Percentiles rank a stretch among this genome's conserved stretches.
phyloP scores from a whole-genome alignment of 2,797 vertebrate genomes.

The Stomatorhinus walkeri region DNA sequence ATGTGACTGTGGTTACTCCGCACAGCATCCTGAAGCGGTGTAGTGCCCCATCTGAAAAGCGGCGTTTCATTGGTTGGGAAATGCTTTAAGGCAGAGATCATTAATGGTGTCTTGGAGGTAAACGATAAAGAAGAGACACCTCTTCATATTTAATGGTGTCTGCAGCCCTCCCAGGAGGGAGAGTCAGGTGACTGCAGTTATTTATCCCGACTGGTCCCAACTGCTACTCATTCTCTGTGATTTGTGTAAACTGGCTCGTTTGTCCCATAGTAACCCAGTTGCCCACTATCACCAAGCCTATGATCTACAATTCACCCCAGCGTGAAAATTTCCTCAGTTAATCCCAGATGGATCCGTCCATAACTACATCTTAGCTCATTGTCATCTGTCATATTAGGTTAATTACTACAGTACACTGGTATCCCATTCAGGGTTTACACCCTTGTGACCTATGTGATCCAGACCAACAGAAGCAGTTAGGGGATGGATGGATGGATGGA shows the following conservation, averaged over 20 bases:
- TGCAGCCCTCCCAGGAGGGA: background rate
- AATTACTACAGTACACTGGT: background rate
- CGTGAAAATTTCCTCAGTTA: background rate
- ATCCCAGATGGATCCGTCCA: background rate
- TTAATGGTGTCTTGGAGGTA: background rate
- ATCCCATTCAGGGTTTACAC: background rate
- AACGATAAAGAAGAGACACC: background rate
- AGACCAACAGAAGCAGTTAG: background rate
- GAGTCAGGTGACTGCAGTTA: background rate
- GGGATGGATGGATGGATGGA: background rate
- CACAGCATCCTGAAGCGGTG: constrained; percentile 52
- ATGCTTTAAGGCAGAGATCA: background rate
- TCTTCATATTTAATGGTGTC: background rate
- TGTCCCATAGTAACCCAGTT: background rate
- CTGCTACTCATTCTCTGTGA: background rate
- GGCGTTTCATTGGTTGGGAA: constrained; percentile 1
- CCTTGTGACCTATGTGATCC: background rate
- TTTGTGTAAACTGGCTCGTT: background rate
- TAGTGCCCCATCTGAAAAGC: constrained; percentile 55
- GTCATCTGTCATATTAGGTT: background rate
- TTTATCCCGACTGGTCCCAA: background rate
- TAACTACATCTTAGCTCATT: background rate
- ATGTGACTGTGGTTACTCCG: constrained; percentile 44
- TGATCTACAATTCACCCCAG: background rate
- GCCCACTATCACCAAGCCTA: background rate